Conservation (phyloP, 2,113 vertebrate species). For the Hassar affinis region DNA sequence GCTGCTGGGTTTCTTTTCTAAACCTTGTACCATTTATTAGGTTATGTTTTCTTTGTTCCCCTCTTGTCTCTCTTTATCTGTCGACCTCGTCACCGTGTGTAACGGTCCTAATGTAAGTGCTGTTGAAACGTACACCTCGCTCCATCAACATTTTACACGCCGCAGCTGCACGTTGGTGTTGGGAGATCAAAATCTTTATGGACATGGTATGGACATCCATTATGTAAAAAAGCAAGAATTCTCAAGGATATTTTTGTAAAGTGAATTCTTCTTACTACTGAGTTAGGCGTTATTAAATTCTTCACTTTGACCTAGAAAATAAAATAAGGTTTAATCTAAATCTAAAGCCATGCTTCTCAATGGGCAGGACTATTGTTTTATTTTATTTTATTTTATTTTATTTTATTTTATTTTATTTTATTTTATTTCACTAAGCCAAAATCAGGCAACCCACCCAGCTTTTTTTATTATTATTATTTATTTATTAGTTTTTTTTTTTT, state of each 20-base stretch:
- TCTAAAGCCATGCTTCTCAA: not conserved
- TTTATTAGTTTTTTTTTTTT: too few species aligned
- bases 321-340: not conserved
- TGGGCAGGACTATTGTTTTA: too few species aligned
- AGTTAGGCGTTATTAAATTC: not conserved
- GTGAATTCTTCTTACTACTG: not conserved
- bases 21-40: not conserved
- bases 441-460: too few species aligned
- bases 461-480: too few species aligned
- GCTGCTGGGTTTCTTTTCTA: not conserved
- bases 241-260: not conserved
- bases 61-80: not conserved
- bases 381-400: not conserved
- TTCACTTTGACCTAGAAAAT: not conserved
- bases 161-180: not conserved
- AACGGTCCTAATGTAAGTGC: constrained; percentile 25
- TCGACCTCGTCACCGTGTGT: constrained; percentile 11
- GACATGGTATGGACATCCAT: not conserved
- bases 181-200: not conserved
- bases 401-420: too few species aligned
- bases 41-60: not conserved
- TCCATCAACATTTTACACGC: constrained; percentile 25
- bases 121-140: constrained; percentile 40
- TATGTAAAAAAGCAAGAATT: not conserved
- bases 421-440: too few species aligned